Percentiles rank a stretch among this genome's conserved stretches.
These are phyloP conservation scores for Gavialis gangeticus DNA, from an alignment of 2,113 vertebrate genomes.

Conservation along the genomic window DNA sequence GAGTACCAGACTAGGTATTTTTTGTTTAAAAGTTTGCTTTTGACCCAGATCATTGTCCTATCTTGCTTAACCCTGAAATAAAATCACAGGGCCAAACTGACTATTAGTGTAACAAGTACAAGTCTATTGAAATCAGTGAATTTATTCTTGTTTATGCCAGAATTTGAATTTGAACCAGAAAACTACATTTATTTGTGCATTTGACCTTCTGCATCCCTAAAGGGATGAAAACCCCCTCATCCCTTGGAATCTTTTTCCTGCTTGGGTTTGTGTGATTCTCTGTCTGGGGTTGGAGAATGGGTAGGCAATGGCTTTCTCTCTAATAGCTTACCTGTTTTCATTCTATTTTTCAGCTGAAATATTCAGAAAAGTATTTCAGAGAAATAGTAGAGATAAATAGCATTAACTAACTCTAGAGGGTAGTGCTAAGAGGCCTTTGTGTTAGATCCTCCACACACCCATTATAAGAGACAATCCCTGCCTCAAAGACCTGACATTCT, in stretches of 20 bases:
- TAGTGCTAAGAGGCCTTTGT: background rate
- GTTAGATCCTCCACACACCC: background rate
- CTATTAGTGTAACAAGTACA: background rate
- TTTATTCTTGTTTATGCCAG: fast-evolving
- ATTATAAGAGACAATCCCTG: background rate
- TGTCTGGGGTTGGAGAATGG: fast-evolving
- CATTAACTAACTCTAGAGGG: background rate
- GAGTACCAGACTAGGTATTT: background rate
- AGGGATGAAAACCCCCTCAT: background rate
- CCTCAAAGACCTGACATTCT: background rate
- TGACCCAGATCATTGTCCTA: background rate
- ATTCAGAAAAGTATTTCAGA: background rate
- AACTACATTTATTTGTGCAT: background rate
- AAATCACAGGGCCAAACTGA: no score
- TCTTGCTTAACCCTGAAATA: no score
- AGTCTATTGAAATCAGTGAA: background rate
- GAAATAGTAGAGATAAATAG: background rate
- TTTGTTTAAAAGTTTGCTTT: background rate
- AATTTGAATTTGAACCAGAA: background rate
- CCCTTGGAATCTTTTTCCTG: background rate
- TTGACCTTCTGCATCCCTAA: background rate
- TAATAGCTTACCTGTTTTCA: fast-evolving
- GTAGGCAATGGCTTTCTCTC: background rate
- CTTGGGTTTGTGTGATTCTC: background rate
- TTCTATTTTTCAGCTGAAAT: background rate